These are phyloP conservation scores for Hemistola chrysoprasaria DNA, from an alignment of 2,888 invertebrate species.

Conservation along the genomic window DNA sequence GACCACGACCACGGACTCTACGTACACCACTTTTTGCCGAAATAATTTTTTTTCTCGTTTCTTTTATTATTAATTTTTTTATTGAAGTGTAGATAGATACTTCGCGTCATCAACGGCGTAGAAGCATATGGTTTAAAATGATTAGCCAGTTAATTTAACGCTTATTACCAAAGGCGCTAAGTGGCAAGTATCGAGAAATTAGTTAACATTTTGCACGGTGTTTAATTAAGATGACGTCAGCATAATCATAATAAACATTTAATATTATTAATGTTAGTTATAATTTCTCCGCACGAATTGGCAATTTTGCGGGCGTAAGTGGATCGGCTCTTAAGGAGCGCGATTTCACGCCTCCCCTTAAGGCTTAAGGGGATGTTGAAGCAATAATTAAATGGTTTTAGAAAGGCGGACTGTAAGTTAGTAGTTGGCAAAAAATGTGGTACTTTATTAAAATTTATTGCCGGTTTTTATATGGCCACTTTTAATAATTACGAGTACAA, in stretches of 20 bases:
- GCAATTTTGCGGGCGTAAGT: constrained; percentile 44
- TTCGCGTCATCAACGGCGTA: background rate
- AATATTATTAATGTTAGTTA: constrained; percentile 22
- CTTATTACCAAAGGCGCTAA: constrained; percentile 9
- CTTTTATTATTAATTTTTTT: too few species aligned
- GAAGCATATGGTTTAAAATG: background rate
- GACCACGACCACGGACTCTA: too few species aligned
- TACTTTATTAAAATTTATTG: too few species aligned
- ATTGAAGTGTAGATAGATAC: too few species aligned
- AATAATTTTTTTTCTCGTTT: too few species aligned
- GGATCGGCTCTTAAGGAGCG: constrained; percentile 34
- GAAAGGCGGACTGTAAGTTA: too few species aligned
- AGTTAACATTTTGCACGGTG: constrained; percentile 23
- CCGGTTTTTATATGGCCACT: too few species aligned
- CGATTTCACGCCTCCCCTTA: constrained; percentile 43
- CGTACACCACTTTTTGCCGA: too few species aligned
- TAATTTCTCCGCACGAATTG: constrained; percentile 38
- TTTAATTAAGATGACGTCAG: constrained; percentile 32
- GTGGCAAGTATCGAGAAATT: constrained; percentile 30
- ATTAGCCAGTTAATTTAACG: constrained; percentile 29
- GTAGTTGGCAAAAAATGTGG: too few species aligned
- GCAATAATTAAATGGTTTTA: constrained; percentile 38
- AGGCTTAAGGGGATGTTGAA: constrained; percentile 35
- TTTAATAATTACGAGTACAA: too few species aligned
- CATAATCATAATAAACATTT: constrained; percentile 5